Evolutionary conservation across 2,797 vertebrate species (phyloP).

Genomic region (Dromococcyx pavoninus): DNA sequence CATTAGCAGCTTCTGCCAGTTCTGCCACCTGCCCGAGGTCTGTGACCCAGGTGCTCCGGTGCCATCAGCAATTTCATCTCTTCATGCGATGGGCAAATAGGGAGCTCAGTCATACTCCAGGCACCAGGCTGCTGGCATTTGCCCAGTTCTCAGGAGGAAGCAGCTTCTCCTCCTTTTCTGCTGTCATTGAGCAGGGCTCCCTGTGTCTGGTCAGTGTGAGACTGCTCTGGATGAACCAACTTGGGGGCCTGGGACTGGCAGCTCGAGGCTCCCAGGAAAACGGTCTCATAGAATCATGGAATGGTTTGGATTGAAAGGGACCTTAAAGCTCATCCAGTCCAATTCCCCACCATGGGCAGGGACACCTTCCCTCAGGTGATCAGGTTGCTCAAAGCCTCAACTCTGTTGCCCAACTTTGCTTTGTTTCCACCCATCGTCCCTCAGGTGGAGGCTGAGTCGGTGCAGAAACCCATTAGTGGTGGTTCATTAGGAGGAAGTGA

Average conservation of each 20-base stretch:
- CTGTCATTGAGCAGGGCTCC: background rate
- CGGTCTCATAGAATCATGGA: background rate
- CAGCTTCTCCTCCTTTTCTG: background rate
- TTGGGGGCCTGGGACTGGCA: background rate
- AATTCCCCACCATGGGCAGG: too few species aligned
- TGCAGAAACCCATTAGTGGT: background rate
- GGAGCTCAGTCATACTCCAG: background rate
- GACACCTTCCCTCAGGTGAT: too few species aligned
- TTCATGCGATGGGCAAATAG: background rate
- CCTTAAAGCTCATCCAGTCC: too few species aligned
- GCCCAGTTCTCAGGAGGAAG: background rate
- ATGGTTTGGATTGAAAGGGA: too few species aligned
- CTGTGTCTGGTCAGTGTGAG: background rate
- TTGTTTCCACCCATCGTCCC: background rate
- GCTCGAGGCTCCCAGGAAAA: background rate
- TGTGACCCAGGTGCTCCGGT: accelerated
- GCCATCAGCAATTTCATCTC: background rate
- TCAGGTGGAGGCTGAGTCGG: background rate
- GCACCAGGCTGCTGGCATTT: background rate
- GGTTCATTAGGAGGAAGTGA: background rate
- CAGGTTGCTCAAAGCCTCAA: too few species aligned
- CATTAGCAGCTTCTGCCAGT: background rate
- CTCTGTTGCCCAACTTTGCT: background rate
- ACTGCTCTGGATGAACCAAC: background rate
- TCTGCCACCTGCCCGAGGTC: background rate